Evolutionary conservation across 1,140 invertebrate genomes (phyloP).

Genomic region (Aphelenchoides fujianensis): DNA sequence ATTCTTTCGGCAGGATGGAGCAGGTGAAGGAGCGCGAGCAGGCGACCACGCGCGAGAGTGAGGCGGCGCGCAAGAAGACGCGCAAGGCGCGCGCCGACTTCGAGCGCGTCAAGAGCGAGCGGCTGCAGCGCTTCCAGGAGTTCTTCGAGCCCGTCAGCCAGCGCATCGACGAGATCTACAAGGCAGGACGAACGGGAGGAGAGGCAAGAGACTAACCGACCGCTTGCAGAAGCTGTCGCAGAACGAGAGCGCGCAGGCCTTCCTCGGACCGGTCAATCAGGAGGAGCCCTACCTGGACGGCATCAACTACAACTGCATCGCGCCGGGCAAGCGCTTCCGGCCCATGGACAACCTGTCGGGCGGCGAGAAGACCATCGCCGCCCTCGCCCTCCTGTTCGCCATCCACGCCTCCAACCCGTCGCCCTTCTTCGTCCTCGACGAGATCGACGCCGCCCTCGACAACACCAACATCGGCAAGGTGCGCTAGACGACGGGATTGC

Average conservation of each 20-base stretch:
- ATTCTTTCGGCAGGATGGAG: constrained; percentile 84
- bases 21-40: constrained; percentile 86
- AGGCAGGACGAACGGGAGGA: constrained; percentile 67
- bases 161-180: constrained; percentile 97
- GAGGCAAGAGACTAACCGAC: background rate
- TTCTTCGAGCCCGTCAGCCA: constrained; percentile 97
- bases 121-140: constrained; percentile 85
- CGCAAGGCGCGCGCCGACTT: constrained; percentile 90
- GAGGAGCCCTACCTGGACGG: constrained; percentile 97
- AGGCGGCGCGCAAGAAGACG: constrained; percentile 83
- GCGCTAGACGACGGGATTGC: too few species aligned
- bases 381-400: constrained; percentile 90
- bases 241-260: constrained; percentile 96
- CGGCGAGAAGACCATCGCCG: constrained; percentile 97
- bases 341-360: constrained; percentile 98
- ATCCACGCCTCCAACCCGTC: constrained; percentile 96
- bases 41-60: constrained; percentile 94
- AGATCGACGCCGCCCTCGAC: constrained; percentile 96
- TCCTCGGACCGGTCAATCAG: constrained; percentile 92
- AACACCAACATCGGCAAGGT: constrained; percentile 99
- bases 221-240: constrained; percentile 75
- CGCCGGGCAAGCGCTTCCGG: constrained; percentile 88
- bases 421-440: constrained; percentile 98
- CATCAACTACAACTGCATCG: constrained; percentile 97
- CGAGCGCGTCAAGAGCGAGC: constrained; percentile 88